Percentiles rank a stretch among this genome's conserved stretches.
Conservation (phyloP, 2,113 vertebrate genomes). For the Aegithalos caudatus region DNA sequence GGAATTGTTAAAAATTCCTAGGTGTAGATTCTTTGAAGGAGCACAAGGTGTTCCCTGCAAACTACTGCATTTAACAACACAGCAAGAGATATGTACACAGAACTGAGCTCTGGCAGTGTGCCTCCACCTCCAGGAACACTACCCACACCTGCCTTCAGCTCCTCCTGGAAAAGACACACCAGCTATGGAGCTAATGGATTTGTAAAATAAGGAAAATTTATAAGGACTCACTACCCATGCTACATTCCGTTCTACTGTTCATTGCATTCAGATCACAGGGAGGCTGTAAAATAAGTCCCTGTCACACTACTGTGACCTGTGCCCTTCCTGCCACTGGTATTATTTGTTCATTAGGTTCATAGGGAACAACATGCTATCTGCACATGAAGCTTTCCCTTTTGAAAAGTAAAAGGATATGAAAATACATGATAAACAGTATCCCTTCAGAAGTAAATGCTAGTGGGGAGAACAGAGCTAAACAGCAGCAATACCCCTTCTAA, state of each 20-base stretch:
- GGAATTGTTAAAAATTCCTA: not conserved
- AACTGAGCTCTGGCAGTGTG: not conserved
- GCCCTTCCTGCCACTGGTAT: not conserved
- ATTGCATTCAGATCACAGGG: not conserved
- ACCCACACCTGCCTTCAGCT: not conserved
- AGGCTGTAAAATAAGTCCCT: not conserved
- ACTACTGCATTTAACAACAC: not conserved
- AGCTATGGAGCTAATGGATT: not conserved
- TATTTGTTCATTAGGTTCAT: not conserved
- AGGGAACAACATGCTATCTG: not conserved
- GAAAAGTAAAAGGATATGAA: not conserved
- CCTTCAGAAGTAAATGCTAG: not conserved
- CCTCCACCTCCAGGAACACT: not conserved
- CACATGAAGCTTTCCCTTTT: not conserved
- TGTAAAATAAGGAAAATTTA: not conserved
- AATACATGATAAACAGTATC: not conserved
- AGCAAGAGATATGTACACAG: not conserved
- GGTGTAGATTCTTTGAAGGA: not conserved
- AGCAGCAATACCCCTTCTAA: not conserved
- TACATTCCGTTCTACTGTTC: not conserved
- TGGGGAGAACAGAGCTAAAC: not conserved
- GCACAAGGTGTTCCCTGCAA: not conserved
- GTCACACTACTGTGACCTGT: not conserved
- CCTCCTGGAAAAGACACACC: not conserved
- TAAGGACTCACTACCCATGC: not conserved